Evolutionary conservation across 2,888 invertebrate species (phyloP), one percentile per base, ranked within the genome.

Genomic region (Dryobota labecula): DNA sequence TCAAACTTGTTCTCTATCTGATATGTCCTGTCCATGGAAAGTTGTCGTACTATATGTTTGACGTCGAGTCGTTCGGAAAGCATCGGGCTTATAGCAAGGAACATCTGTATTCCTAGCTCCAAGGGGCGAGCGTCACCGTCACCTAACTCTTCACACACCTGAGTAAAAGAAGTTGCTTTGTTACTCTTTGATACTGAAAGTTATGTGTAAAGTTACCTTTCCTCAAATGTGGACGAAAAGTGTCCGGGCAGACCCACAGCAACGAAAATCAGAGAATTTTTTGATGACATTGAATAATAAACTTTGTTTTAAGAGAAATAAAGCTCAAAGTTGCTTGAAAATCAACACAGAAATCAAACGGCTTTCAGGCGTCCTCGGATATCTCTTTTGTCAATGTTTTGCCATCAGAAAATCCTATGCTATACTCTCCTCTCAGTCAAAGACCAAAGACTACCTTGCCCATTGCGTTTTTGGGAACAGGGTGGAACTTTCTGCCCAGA

Each of bases 1-100:
- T 99, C 99, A 94, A 98, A 98, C 95, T 99, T 99, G 8, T 97
- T 97, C 93, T 99, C 99, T 11, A 98, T 95, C 74, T 96, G 96
- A 86, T 97, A 97, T 2, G 93, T 96, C 43, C 96, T 95, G 45
- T 95, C 93, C 8, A 94, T 90, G 0, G 92, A 89, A 80, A 98
- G 96, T 47, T 97, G 96, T 38, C 96, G 58, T 15, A 60, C 96
- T 5, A 97, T 93, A 62, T 97, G 93, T 43, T 96, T 96, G 8
- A 97, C 95, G 66, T 97, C 96, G 45, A 97, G 97, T 58, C 97
- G 95, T 88, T 98, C 98, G 7, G 98, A 98, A 60, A 99, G 93
- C 99, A 99, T 99, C 0, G 99, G 99, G 67, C 98, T 97, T 87
- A 99, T 97, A 2, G 98, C 97, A 66, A 97, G 97, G 91, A 98